A percentile compares a stretch with the other conserved stretches of the same genome.
phyloP scores from a whole-genome alignment of 2,113 vertebrate species.

The Pedetes capensis region DNA sequence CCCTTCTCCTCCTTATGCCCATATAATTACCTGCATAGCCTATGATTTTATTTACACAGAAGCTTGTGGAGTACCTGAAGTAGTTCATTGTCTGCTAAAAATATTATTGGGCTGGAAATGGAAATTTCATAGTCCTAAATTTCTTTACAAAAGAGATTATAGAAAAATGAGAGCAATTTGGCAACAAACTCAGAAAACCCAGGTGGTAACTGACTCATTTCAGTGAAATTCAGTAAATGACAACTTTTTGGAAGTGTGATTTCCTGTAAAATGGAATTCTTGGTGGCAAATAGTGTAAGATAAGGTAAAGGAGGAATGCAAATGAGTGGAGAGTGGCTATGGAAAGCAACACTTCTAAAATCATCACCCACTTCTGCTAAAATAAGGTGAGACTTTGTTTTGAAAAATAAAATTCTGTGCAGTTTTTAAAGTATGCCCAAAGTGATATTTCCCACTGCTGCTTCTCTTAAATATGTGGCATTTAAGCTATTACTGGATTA shows the following conservation, averaged over 20 bases:
- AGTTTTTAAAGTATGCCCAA: not conserved
- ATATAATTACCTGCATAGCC: accelerated
- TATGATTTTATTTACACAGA: not conserved
- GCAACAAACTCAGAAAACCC: not conserved
- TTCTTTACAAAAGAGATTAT: not conserved
- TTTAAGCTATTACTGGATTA: not conserved
- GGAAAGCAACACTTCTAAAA: not conserved
- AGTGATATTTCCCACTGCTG: not conserved
- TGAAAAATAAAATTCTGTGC: not conserved
- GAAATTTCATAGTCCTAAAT: not conserved
- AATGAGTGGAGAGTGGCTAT: not conserved
- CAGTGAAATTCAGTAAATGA: not conserved
- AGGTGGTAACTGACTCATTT: conserved; percentile 6
- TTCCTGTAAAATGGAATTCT: not conserved
- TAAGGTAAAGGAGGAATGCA: not conserved
- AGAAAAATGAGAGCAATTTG: not conserved
- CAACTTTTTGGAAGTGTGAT: not conserved
- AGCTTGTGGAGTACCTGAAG: not conserved
- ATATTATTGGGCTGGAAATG: not conserved
- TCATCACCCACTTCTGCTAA: not conserved
- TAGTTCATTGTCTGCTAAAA: not conserved
- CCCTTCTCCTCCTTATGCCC: not conserved
- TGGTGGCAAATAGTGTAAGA: not conserved
- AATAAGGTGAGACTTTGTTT: not conserved
- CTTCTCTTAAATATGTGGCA: not conserved